These are phyloP conservation scores for Diabrotica virgifera DNA, from an alignment of 1,140 invertebrate genomes.

Conservation along the genomic window DNA sequence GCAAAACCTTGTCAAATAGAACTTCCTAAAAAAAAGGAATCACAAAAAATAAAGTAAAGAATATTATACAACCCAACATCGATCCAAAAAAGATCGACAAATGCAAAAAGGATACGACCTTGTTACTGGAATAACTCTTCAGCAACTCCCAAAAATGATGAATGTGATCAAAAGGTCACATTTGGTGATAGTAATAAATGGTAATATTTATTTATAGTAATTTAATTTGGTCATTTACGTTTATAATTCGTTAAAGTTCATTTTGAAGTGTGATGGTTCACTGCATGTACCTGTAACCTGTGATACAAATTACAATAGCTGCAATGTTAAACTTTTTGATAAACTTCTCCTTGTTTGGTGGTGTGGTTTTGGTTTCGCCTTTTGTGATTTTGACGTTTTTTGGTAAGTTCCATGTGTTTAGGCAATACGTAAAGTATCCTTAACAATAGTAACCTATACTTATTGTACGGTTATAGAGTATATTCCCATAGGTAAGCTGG, in stretches of 20 bases:
- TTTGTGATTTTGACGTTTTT: neutral
- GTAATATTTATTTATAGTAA: conserved; percentile 21
- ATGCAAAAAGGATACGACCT: too few species aligned
- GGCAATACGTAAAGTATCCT: too few species aligned
- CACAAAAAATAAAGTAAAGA: too few species aligned
- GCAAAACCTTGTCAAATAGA: too few species aligned
- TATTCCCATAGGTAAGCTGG: too few species aligned
- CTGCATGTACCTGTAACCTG: neutral
- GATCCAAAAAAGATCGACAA: too few species aligned
- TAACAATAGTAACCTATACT: too few species aligned
- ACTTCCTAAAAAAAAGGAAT: too few species aligned
- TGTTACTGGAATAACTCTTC: too few species aligned
- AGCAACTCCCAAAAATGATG: too few species aligned
- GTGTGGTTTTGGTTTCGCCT: neutral
- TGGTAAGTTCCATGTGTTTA: neutral
- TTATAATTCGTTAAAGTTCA: neutral
- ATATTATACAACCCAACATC: too few species aligned
- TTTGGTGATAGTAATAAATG: conserved; percentile 6
- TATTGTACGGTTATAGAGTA: too few species aligned
- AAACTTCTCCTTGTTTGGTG: neutral
- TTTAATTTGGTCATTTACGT: conserved; percentile 1
- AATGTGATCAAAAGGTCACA: conserved; percentile 19
- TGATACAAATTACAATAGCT: neutral
- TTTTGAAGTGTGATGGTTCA: neutral
- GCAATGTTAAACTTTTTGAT: neutral